Evolutionary conservation across 2,113 vertebrate genomes (phyloP), one percentile per base, ranked within the genome.

Genomic region (Lontra canadensis): DNA sequence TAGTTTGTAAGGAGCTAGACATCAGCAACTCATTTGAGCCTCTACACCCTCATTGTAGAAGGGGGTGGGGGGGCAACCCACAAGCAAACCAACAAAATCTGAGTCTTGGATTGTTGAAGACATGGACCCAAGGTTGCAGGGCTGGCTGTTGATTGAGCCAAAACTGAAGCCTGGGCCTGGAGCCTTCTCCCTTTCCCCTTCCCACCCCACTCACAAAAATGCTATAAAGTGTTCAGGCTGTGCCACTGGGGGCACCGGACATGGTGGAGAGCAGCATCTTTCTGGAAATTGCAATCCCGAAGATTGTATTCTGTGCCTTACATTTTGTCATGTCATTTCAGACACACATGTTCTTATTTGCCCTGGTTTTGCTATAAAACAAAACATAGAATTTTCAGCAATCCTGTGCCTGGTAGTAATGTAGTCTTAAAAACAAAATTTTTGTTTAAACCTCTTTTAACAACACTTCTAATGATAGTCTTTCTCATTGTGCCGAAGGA

Each of bases 161-260:
- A 65, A 49, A 44, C 44, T 18, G 21, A 31, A 83, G 31, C 26
- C 34, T 15, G 31, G 42, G 17, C 2, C 49, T 47, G 42, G 74
- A 42, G 7, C 65, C 11, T 85, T 76, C 52, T 55, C 13, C 3
- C 61, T 39, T 26, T 74, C 29, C 79, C 6, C 42, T 36, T 6
- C 13, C 57, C 52, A 86, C 6, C 10, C 34, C 20, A n/a, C 44
- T 34, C n/a, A 44, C 47, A 73, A 47, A 74, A 71, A 49, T 21
- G 5, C 25, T 9, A 59, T 52, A 1, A 65, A 47, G 13, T 20
- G 6, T 76, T 84, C 39, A 2, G 9, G 29, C 44, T 47, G 14
- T 20, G 44, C 31, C 52, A 34, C 23, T 10, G 47, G 52, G 31
- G 10, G 15, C 52, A 42, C 4, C 0, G 0, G 31, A 23, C 9